phyloP scores from a whole-genome alignment of 2,113 vertebrate genomes.

The Mus pahari region DNA sequence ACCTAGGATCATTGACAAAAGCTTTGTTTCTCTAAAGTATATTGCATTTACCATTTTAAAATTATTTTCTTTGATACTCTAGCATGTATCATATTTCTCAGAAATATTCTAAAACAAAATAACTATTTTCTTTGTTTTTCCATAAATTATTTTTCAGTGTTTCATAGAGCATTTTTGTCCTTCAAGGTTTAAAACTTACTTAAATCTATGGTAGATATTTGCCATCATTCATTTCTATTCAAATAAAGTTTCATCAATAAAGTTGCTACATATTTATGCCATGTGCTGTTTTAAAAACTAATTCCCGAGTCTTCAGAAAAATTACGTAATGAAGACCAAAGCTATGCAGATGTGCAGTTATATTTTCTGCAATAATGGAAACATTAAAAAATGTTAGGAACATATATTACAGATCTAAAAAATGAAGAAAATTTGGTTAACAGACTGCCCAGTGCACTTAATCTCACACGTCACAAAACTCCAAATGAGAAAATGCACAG shows the following conservation, averaged over 20 bases:
- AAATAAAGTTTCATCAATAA: not conserved
- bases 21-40: not conserved
- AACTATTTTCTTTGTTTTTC: not conserved
- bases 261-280: not conserved
- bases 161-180: not conserved
- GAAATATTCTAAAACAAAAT: not conserved
- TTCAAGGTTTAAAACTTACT: not conserved
- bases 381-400: not conserved
- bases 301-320: not conserved
- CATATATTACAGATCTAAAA: constrained; percentile 57
- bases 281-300: not conserved
- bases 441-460: constrained; percentile 76
- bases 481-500: constrained; percentile 81
- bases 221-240: not conserved
- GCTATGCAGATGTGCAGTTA: not conserved
- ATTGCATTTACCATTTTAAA: not conserved
- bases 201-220: not conserved
- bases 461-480: constrained; percentile 78
- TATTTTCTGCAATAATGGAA: constrained; percentile 55
- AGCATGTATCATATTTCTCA: not conserved
- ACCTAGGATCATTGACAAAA: not conserved
- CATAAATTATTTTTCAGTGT: not conserved
- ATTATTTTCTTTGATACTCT: not conserved
- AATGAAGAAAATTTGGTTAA: constrained; percentile 65
- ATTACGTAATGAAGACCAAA: not conserved